Evolutionary conservation across 2,113 vertebrate species (phyloP), one percentile per base, ranked within the genome.

Genomic region (Albula glossodonta): DNA sequence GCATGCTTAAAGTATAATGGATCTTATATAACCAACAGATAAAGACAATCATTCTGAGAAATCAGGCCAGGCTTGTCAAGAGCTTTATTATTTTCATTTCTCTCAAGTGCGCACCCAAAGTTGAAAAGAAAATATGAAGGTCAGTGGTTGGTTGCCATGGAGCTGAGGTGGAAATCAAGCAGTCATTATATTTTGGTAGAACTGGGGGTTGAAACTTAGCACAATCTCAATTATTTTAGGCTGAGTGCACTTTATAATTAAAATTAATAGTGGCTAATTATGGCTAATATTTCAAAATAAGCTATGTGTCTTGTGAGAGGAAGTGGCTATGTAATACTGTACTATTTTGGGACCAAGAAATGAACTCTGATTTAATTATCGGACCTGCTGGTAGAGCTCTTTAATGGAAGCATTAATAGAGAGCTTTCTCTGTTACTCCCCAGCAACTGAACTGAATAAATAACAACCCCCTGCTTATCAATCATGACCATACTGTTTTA

Each of bases 321-420:
- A 92, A 92, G 92, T 92, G 87, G 89, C 90, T 80, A 82, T 91
- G 90, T 94, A 91, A 93, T 90, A 85, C 82, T 87, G 89, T 80
- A 83, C 70, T 94, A 92, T 95, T 93, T 92, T 92, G 91, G 93
- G 90, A 91, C 89, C 87, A 87, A 90, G 90, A 93, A 94, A 94
- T 92, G 89, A 94, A 90, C 92, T 94, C 87, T 92, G 90, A 93
- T 93, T 90, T 94, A 94, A 95, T 95, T 93, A 94, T 91, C 81
- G 22, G 83, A 87, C 89, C 87, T 53, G 85, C 87, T 86, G 89
- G 88, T 89, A 85, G 89, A 82, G 87, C 87, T 83, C 88, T 74
- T 87, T 91, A 92, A 91, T 91, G 93, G 91, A 92, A 93, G 88
- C 57, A 7, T 53, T 87, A 88, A 80, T 82, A 88, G 85, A 87